These are phyloP conservation scores for Ageneiosus marmoratus DNA, from an alignment of 2,113 vertebrate species.

Conservation along the genomic window DNA sequence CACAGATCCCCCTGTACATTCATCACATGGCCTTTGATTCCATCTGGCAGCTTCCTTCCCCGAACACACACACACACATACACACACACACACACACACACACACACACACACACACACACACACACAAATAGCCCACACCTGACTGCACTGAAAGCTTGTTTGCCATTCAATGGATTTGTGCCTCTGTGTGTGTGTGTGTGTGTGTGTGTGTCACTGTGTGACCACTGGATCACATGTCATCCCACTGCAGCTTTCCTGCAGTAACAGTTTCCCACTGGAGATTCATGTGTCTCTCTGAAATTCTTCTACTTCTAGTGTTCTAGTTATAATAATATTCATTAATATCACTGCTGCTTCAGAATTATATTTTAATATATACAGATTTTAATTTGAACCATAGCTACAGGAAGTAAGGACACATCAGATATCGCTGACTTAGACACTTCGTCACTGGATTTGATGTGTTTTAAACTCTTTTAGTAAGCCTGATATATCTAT, in stretches of 20 bases:
- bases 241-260: slow-evolving; percentile 6
- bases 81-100: slow-evolving; percentile 1
- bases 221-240: slow-evolving; percentile 36
- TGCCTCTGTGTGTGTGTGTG: slow-evolving; percentile 13
- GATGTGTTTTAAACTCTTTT: too few relatives aligned
- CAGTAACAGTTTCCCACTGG: neutral
- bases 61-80: slow-evolving; percentile 27
- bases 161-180: slow-evolving; percentile 14
- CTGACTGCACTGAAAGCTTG: slow-evolving; percentile 20
- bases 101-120: neutral
- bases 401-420: too few relatives aligned
- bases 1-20: neutral
- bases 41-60: neutral
- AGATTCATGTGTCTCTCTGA: neutral
- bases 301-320: slow-evolving; percentile 14
- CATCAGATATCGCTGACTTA: too few relatives aligned
- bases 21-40: slow-evolving; percentile 14
- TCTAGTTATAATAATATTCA: too few relatives aligned
- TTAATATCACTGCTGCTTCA: too few relatives aligned
- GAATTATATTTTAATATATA: too few relatives aligned
- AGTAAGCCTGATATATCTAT: too few relatives aligned
- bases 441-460: too few relatives aligned
- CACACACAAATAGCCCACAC: neutral
- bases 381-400: too few relatives aligned
- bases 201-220: slow-evolving; percentile 30